Conservation (phyloP, 2,888 invertebrate genomes). For the Drosophila algonquin region DNA sequence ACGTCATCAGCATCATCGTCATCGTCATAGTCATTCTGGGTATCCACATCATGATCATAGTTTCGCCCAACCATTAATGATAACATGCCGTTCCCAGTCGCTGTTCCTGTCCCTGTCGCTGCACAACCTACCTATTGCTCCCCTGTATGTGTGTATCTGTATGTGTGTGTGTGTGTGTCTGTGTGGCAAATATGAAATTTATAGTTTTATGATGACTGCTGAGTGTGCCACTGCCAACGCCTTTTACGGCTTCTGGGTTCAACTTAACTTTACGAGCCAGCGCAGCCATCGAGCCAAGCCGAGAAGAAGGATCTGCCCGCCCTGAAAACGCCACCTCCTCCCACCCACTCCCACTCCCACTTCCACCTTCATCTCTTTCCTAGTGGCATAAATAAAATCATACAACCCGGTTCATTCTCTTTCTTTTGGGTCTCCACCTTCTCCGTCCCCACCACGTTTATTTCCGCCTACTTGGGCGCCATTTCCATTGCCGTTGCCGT, state of each 20-base stretch:
- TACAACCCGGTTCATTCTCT: slow-evolving; percentile 48
- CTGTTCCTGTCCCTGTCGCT: no score
- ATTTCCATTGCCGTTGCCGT: slow-evolving; percentile 38
- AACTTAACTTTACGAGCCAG: slow-evolving; percentile 75
- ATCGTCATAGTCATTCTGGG: background rate
- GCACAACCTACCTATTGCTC: background rate
- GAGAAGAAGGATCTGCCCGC: slow-evolving; percentile 25
- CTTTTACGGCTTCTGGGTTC: slow-evolving; percentile 70
- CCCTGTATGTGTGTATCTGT: slow-evolving; percentile 36
- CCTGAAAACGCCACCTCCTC: background rate
- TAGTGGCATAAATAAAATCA: slow-evolving; percentile 72
- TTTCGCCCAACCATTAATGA: slow-evolving; percentile 72
- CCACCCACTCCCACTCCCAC: background rate
- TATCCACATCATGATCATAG: slow-evolving; percentile 49
- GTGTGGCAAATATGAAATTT: slow-evolving; percentile 79
- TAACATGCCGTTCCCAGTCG: slow-evolving; percentile 53
- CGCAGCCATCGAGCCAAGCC: slow-evolving; percentile 26
- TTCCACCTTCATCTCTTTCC: slow-evolving; percentile 5
- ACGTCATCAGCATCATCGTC: slow-evolving; percentile 39
- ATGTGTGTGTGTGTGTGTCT: slow-evolving; percentile 45
- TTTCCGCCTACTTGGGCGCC: slow-evolving; percentile 78
- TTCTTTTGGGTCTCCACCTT: slow-evolving; percentile 29
- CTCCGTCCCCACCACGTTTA: slow-evolving; percentile 53
- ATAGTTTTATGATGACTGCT: slow-evolving; percentile 82
- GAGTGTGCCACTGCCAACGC: slow-evolving; percentile 77